Percentiles rank a stretch among this genome's conserved stretches.
phyloP scores from a whole-genome alignment of 2,888 invertebrate genomes.

The Chaitophorus viminalis region DNA sequence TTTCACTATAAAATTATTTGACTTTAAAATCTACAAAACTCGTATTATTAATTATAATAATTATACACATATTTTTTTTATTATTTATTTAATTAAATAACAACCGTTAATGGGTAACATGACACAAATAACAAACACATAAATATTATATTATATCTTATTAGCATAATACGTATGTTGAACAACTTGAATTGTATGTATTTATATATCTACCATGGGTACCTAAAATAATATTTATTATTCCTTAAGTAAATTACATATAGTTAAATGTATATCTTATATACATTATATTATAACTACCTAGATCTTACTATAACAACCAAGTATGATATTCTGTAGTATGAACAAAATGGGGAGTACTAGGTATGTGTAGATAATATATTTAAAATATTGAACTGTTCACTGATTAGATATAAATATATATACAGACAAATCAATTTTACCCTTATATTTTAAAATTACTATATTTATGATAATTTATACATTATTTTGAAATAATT shows the following conservation, averaged over 20 bases:
- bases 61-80: background rate
- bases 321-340: too few relatives aligned
- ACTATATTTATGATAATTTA: slow-evolving; percentile 1
- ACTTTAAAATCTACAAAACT: too few relatives aligned
- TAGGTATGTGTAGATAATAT: background rate
- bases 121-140: slow-evolving; percentile 39
- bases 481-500: background rate
- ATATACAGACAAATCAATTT: background rate
- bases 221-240: background rate
- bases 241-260: slow-evolving; percentile 13
- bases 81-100: slow-evolving; percentile 39
- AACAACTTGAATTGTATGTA: background rate
- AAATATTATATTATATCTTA: slow-evolving; percentile 3
- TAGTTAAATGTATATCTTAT: background rate
- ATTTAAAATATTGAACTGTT: slow-evolving; percentile 6
- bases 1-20: too few relatives aligned
- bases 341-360: slow-evolving; percentile 16
- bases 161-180: background rate
- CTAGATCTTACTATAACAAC: background rate
- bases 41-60: background rate
- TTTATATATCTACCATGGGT: background rate
- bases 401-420: background rate
- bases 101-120: slow-evolving; percentile 38
- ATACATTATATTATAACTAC: background rate
- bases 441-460: background rate